phyloP scores from a whole-genome alignment of 2,113 vertebrate species.

The Hippocampus barbouri region DNA sequence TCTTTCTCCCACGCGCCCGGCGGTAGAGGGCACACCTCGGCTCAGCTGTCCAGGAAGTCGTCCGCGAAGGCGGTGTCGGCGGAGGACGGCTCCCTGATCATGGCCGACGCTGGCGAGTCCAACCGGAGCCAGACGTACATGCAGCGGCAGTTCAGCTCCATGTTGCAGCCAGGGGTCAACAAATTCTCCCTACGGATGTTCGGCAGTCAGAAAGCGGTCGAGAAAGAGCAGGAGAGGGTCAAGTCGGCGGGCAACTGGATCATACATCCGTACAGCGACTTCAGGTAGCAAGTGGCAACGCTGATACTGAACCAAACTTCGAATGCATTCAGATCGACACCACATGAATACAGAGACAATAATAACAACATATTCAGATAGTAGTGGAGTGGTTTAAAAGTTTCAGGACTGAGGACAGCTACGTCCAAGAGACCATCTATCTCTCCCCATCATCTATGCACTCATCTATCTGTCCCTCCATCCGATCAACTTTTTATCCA shows the following conservation, averaged over 20 bases:
- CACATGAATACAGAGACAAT: background rate
- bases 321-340: background rate
- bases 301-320: background rate
- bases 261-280: slow-evolving; percentile 95
- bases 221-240: slow-evolving; percentile 90
- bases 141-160: slow-evolving; percentile 92
- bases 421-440: background rate
- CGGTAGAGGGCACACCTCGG: slow-evolving; percentile 53
- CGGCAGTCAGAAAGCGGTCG: slow-evolving; percentile 95
- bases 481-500: no score
- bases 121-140: slow-evolving; percentile 86
- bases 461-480: no score
- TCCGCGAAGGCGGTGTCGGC: slow-evolving; percentile 66
- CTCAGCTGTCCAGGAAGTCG: slow-evolving; percentile 59
- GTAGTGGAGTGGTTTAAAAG: background rate
- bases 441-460: background rate
- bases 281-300: slow-evolving; percentile 71
- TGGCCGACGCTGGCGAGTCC: slow-evolving; percentile 75
- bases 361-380: background rate
- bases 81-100: slow-evolving; percentile 75
- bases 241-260: slow-evolving; percentile 97
- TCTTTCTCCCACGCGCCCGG: slow-evolving; percentile 75
- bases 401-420: slow-evolving; percentile 67
- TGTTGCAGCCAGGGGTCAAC: slow-evolving; percentile 96
- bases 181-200: slow-evolving; percentile 99